Conservation (phyloP, 2,113 vertebrate genomes). For the Propithecus coquereli region DNA sequence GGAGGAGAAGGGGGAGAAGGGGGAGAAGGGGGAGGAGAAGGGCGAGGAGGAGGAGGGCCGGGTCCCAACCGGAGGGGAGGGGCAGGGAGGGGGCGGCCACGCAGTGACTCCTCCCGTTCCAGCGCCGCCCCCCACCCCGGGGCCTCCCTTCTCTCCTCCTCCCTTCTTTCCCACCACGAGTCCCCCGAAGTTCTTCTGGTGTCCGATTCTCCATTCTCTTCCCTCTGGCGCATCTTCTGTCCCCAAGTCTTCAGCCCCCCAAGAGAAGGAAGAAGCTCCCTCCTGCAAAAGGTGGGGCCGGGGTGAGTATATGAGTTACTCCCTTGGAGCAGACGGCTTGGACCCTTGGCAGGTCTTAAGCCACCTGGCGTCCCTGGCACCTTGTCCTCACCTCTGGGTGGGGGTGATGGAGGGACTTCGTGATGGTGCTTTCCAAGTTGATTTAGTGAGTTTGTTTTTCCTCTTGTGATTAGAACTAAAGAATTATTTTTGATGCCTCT, state of each 20-base stretch:
- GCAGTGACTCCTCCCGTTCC: neutral
- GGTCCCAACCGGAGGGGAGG: neutral
- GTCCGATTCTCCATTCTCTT: neutral
- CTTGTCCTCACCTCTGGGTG: neutral
- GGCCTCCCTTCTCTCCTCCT: neutral
- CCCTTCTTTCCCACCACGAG: neutral
- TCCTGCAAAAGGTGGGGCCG: neutral
- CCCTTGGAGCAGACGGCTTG: neutral
- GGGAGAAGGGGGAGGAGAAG: neutral
- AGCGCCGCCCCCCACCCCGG: neutral
- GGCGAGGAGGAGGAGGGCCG: neutral
- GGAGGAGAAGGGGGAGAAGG: neutral
- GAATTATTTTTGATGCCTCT: neutral
- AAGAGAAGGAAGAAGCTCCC: neutral
- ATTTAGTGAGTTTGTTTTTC: neutral
- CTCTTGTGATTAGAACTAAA: neutral
- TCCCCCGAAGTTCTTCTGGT: neutral
- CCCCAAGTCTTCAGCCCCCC: neutral
- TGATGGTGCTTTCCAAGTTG: neutral
- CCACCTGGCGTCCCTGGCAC: neutral
- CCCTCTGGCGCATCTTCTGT: neutral
- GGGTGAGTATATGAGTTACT: neutral
- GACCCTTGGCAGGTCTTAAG: neutral
- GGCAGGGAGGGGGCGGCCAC: neutral
- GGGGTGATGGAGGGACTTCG: neutral